A percentile compares a stretch with the other conserved stretches of the same genome.
Conservation (phyloP, 1,140 invertebrate species). For the Semibalanus balanoides region DNA sequence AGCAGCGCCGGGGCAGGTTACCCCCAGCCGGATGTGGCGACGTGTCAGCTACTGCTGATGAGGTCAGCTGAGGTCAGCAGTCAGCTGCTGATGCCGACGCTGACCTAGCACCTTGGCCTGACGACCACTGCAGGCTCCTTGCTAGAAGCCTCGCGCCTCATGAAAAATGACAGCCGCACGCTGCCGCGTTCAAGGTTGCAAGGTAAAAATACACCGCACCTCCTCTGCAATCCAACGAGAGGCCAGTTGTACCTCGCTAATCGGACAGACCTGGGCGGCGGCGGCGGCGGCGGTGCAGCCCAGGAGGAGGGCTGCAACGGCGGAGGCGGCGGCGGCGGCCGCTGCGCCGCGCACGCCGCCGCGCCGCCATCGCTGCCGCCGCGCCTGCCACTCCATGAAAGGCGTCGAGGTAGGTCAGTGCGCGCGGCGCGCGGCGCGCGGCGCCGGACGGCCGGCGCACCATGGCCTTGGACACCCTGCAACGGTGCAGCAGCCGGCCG, state of each 20-base stretch:
- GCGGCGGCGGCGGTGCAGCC: too few relatives aligned
- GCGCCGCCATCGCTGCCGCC: too few relatives aligned
- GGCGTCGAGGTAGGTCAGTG: not conserved
- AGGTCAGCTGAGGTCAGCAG: too few relatives aligned
- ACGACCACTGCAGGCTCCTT: not conserved
- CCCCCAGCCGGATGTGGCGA: too few relatives aligned
- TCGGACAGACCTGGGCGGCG: not conserved
- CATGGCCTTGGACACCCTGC: not conserved
- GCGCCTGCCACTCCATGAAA: not conserved
- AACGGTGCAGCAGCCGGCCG: not conserved
- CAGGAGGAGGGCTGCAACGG: not conserved
- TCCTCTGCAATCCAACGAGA: not conserved
- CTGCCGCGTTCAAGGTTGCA: not conserved
- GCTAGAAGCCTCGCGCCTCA: not conserved
- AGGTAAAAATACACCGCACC: not conserved
- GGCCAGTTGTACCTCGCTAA: not conserved
- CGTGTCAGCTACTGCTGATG: too few relatives aligned
- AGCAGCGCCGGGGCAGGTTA: too few relatives aligned
- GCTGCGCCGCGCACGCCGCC: too few relatives aligned
- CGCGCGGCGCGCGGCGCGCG: too few relatives aligned
- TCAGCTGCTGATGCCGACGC: too few relatives aligned
- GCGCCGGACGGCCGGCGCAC: too few relatives aligned
- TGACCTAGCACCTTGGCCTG: too few relatives aligned
- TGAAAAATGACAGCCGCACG: not conserved
- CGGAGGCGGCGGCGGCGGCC: too few relatives aligned